Evolutionary conservation across 2,113 vertebrate genomes (phyloP).

Genomic region (Dasyprocta punctata): DNA sequence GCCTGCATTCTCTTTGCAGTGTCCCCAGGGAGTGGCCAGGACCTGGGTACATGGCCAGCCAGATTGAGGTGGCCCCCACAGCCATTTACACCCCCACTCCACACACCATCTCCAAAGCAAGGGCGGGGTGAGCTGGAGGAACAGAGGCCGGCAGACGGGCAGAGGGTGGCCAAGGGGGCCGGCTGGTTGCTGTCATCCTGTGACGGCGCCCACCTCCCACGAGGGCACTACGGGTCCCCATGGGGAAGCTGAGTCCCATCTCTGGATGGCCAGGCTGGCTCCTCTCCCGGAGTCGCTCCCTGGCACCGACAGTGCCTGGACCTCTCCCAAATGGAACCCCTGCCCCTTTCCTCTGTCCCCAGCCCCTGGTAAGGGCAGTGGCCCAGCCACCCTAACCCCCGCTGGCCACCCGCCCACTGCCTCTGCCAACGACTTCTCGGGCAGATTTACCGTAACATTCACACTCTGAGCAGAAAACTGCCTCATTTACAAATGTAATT

Average conservation of each 20-base stretch:
- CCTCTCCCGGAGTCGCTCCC: not conserved
- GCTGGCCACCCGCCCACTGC: not conserved
- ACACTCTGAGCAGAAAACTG: constrained; percentile 88
- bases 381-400: fast-evolving
- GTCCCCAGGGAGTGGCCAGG: not conserved
- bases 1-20: not conserved
- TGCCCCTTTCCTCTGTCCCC: not conserved
- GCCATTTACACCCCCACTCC: not conserved
- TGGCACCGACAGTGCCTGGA: fast-evolving
- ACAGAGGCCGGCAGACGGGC: no score
- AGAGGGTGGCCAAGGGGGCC: not conserved
- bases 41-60: not conserved
- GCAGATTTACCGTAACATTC: constrained; percentile 87
- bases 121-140: no score
- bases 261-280: fast-evolving
- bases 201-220: not conserved
- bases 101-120: not conserved
- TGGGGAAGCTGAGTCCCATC: not conserved
- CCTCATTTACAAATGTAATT: constrained; percentile 96
- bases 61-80: not conserved
- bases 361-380: fast-evolving
- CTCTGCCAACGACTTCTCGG: not conserved
- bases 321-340: not conserved
- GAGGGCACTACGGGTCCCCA: not conserved
- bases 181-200: not conserved